Evolutionary conservation across 1,140 invertebrate genomes (phyloP).

Genomic region (Andricus grossulariae): DNA sequence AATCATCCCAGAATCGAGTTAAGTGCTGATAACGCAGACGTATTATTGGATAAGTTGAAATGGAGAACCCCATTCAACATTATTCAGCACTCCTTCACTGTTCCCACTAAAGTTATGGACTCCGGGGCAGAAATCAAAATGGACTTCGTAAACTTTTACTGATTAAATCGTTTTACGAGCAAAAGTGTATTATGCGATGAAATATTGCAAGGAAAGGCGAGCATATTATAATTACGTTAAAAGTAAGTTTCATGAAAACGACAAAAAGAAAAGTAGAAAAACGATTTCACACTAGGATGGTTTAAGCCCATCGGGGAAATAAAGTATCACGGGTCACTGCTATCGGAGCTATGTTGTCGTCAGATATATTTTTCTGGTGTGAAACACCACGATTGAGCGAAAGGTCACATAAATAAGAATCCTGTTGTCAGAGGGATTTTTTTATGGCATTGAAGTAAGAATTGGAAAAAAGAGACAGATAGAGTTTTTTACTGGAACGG

Average conservation of each 20-base stretch:
- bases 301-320: slow-evolving; percentile 55
- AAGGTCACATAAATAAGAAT: neutral
- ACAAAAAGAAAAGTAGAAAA: slow-evolving; percentile 36
- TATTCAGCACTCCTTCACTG: no score
- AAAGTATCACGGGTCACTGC: slow-evolving; percentile 54
- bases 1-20: no score
- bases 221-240: no score
- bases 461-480: neutral
- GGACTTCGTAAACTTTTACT: no score
- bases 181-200: slow-evolving; percentile 39
- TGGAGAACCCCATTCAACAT: no score
- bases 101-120: no score
- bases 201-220: slow-evolving; percentile 17
- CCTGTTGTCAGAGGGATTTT: neutral
- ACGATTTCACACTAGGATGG: slow-evolving; percentile 58
- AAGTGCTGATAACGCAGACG: no score
- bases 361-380: slow-evolving; percentile 14
- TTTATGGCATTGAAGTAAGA: neutral
- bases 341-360: slow-evolving; percentile 40
- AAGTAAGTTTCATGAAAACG: no score
- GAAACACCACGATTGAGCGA: neutral
- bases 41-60: no score
- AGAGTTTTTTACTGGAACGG: neutral
- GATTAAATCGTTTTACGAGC: no score
- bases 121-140: no score